phyloP scores from a whole-genome alignment of 2,797 vertebrate species.

The Mormyrops boulengeri region DNA sequence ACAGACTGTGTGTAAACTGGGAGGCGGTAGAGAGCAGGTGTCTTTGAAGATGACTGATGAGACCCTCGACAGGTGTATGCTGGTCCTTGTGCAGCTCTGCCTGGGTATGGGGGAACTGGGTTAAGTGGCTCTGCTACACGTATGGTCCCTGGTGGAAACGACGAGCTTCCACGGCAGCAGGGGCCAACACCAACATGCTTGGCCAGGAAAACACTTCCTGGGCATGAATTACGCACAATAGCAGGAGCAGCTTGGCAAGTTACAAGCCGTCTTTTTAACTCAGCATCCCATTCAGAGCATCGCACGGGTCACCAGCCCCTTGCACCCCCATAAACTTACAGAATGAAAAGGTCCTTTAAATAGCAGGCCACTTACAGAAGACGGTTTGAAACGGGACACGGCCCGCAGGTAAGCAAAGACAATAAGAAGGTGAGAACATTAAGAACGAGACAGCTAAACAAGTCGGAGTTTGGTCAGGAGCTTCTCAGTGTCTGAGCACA shows the following conservation, averaged over 20 bases:
- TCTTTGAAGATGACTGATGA: not conserved
- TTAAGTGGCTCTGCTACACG: slow-evolving; percentile 28
- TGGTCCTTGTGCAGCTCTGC: not conserved
- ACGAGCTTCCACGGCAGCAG: slow-evolving; percentile 33
- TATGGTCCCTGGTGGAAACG: slow-evolving; percentile 29
- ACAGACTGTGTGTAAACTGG: not conserved
- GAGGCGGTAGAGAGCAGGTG: not conserved
- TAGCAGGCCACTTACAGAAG: not conserved
- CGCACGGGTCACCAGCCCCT: not conserved
- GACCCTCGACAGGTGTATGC: not conserved
- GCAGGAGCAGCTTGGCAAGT: slow-evolving; percentile 22
- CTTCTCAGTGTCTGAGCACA: not conserved
- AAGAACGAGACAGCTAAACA: not conserved
- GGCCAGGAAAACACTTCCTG: not conserved
- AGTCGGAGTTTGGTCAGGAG: not conserved
- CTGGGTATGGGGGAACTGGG: slow-evolving; percentile 29
- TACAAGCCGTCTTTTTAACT: not conserved
- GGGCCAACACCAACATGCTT: slow-evolving; percentile 6
- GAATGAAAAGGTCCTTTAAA: not conserved
- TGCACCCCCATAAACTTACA: not conserved
- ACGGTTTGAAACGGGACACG: not conserved
- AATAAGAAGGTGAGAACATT: not conserved
- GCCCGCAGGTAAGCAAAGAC: not conserved
- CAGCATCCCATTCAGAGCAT: not conserved
- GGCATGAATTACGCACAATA: slow-evolving; percentile 35